These are phyloP conservation scores for Oryzias melastigma DNA, from an alignment of 2,113 vertebrate genomes.

Conservation along the genomic window DNA sequence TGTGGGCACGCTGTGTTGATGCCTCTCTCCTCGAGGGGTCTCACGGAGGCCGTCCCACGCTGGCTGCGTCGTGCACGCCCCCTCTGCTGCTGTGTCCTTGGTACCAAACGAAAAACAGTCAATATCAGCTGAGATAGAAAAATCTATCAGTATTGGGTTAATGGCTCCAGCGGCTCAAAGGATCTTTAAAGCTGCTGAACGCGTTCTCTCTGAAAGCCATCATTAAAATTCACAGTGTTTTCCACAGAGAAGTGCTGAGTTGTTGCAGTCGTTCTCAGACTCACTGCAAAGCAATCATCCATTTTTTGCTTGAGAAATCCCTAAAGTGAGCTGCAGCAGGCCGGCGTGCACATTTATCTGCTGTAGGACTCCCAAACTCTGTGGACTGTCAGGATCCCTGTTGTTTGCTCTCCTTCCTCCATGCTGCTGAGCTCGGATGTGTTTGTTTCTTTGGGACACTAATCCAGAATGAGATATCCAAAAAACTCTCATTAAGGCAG, in stretches of 20 bases:
- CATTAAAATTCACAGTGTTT: conserved; percentile 32
- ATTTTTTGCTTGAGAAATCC: conserved; percentile 29
- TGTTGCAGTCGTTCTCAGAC: conserved; percentile 20
- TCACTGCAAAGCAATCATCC: conserved; percentile 47
- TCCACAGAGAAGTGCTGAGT: conserved; percentile 20
- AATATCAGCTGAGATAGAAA: conserved; percentile 65
- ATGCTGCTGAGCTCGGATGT: conserved; percentile 24
- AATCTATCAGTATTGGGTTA: conserved; percentile 57
- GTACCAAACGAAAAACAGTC: conserved; percentile 61
- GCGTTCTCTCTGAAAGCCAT: conserved; percentile 11
- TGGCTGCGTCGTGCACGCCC: conserved; percentile 15
- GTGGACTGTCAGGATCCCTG: conserved; percentile 1
- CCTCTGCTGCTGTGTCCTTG: conserved; percentile 23
- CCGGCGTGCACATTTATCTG: conserved; percentile 21
- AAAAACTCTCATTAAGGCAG: conserved; percentile 33
- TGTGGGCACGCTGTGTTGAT: conserved; percentile 4
- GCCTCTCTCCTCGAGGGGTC: conserved; percentile 21
- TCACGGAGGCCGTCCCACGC: conserved; percentile 8
- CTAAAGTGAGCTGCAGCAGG: conserved; percentile 18
- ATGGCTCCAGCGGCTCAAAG: conserved; percentile 45
- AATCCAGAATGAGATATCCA: conserved; percentile 44
- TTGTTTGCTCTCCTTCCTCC: conserved; percentile 7
- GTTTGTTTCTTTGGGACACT: conserved; percentile 36
- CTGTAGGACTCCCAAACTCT: conserved; percentile 16
- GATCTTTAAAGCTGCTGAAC: conserved; percentile 25